phyloP scores from a whole-genome alignment of 2,888 invertebrate genomes.

The Neuroscelio doddi region DNA sequence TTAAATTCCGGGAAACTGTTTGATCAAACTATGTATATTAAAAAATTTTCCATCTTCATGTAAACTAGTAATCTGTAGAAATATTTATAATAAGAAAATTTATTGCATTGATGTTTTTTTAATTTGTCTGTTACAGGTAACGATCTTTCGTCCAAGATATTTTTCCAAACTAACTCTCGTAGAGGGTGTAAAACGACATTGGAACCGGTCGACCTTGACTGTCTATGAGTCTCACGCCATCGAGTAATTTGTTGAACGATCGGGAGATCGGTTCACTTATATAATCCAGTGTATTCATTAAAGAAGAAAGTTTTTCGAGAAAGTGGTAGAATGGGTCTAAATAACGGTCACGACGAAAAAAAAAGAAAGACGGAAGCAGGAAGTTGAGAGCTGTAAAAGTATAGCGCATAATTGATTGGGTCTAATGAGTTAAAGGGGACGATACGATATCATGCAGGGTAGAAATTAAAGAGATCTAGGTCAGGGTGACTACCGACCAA shows the following conservation, averaged over 20 bases:
- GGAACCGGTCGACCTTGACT: conserved; percentile 42
- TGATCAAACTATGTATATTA: too few relatives aligned
- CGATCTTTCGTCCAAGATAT: conserved; percentile 2
- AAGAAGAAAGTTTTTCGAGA: too few relatives aligned
- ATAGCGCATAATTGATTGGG: conserved; percentile 65
- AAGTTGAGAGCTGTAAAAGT: conserved; percentile 48
- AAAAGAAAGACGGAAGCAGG: conserved; percentile 3
- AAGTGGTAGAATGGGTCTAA: background rate
- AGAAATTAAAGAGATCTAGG: conserved; percentile 68
- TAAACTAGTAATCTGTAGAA: too few relatives aligned
- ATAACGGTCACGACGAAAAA: conserved; percentile 14
- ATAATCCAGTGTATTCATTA: conserved; percentile 5
- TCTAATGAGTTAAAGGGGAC: conserved; percentile 70
- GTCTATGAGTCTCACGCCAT: background rate
- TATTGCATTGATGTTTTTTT: background rate
- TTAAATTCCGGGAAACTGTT: too few relatives aligned
- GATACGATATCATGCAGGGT: conserved; percentile 52
- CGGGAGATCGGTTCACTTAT: conserved; percentile 21
- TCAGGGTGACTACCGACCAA: conserved; percentile 58
- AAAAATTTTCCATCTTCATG: too few relatives aligned
- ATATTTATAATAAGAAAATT: too few relatives aligned
- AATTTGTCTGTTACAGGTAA: conserved; percentile 51
- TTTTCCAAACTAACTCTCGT: background rate
- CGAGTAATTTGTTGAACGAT: conserved; percentile 12
- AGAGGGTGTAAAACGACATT: background rate